Base-by-base conservation (phyloP, 2,888 invertebrate species). In the Aspidiotus rigidus region DNA sequence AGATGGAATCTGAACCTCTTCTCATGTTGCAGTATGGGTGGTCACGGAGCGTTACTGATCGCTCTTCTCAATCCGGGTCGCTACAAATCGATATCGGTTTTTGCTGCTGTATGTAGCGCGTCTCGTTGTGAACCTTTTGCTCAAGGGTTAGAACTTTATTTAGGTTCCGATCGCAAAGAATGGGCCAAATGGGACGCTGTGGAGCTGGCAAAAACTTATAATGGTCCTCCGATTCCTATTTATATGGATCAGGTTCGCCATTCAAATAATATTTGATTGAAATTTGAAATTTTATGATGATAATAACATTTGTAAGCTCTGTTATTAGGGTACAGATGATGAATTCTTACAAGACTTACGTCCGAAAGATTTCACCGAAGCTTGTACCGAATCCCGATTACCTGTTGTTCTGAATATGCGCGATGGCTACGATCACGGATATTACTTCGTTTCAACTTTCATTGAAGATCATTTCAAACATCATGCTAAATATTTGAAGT, bases 51-150 rank as follows among this genome's bases (percentile, higher is more conserved):
- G 15, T 78, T 98, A 61, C 86, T 94, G 66, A 89, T 90, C 76
- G 89, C 90, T 7, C 79, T 99, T 56, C 90, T 92, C 78, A 94
- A 93, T 79, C 96, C 96, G 10, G 90, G 90, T 13, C 79, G 88
- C 70, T 98, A 90, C 79, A 85, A 85, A 75, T 86, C 89, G 9
- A 93, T 95, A 0, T 95, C 96, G 72, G 95, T 93, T 7, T 97
- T 99, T 81, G 86, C 98, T 6, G 96, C 99, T 0, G 95, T 98
- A 75, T 86, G 88, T 74, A 93, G 97, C 79, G 96, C 98, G 0
- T 83, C 80, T 3, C 80, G 86, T 67, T 88, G 90, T 74, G 84
- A 87, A 0, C 97, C 95, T 95, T 97, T 98, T 0, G 79, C 83
- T 54, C 94, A 93, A 76, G 91, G 89, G 6, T 88, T 96, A 70